Conservation (phyloP, 2,113 vertebrate genomes). For the Grammomys dolichurus region DNA sequence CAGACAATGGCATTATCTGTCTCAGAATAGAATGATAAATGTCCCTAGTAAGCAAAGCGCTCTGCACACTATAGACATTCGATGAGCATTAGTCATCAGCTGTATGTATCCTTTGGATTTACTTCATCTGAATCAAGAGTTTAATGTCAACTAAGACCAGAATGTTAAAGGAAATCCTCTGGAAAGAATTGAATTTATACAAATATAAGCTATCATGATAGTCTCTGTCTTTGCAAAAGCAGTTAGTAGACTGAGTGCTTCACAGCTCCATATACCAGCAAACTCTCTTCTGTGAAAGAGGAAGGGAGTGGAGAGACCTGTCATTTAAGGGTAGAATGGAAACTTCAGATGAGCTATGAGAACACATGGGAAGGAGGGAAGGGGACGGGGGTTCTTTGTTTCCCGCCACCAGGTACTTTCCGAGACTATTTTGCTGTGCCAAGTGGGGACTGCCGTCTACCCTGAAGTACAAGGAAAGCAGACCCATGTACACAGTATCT, state of each 20-base stretch:
- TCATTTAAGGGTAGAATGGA: slow-evolving; percentile 54
- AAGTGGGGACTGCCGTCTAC: slow-evolving; percentile 54
- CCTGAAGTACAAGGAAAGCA: slow-evolving; percentile 53
- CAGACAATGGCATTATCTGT: not conserved
- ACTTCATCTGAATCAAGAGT: not conserved
- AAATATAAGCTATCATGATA: not conserved
- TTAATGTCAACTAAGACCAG: not conserved
- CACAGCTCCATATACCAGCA: not conserved
- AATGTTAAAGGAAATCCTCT: not conserved
- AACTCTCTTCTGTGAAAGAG: slow-evolving; percentile 68
- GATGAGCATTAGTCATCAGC: not conserved
- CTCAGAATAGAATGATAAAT: not conserved
- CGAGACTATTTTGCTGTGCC: not conserved
- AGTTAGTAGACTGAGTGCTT: not conserved
- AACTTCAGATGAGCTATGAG: slow-evolving; percentile 42
- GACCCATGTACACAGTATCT: not conserved
- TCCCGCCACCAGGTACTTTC: slow-evolving; percentile 76
- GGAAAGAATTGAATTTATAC: slow-evolving; percentile 43
- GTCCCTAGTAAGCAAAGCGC: slow-evolving; percentile 1
- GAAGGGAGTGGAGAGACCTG: slow-evolving; percentile 53
- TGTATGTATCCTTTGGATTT: not conserved
- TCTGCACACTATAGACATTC: not conserved
- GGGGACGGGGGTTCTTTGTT: slow-evolving; percentile 67
- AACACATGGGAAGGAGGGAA: slow-evolving; percentile 53
- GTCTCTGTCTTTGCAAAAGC: slow-evolving; percentile 46